Evolutionary conservation across 2,888 invertebrate species (phyloP).

Genomic region (Athetis lepigone): DNA sequence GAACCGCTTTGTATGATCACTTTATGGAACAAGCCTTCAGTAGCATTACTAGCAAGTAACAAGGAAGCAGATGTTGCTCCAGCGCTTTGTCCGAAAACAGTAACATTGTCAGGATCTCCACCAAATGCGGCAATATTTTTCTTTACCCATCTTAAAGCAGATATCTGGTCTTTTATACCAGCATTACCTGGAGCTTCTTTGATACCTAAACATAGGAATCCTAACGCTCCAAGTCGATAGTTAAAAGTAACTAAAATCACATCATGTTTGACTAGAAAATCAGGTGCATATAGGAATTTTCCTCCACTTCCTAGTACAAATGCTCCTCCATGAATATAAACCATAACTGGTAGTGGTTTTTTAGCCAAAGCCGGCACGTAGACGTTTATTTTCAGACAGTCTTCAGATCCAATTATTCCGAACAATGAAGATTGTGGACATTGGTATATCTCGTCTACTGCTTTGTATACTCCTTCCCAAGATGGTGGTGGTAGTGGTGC

Average conservation of each 20-base stretch:
- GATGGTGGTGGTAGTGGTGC: conserved; percentile 82
- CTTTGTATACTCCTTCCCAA: conserved; percentile 83
- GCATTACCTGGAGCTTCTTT: conserved; percentile 86
- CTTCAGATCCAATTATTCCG: conserved; percentile 78
- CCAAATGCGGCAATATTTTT: conserved; percentile 85
- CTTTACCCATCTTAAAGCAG: conserved; percentile 85
- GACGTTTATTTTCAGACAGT: conserved; percentile 83
- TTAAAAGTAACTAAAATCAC: conserved; percentile 85
- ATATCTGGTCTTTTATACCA: conserved; percentile 84
- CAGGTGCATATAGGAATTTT: conserved; percentile 80
- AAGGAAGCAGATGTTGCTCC: conserved; percentile 80
- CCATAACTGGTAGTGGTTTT: conserved; percentile 82
- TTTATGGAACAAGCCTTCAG: conserved; percentile 80
- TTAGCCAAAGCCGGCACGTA: conserved; percentile 76
- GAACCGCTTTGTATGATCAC: conserved; percentile 85
- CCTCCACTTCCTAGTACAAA: conserved; percentile 83
- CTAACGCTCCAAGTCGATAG: conserved; percentile 83
- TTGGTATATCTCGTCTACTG: conserved; percentile 76
- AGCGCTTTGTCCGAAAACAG: conserved; percentile 86
- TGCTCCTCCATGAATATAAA: conserved; percentile 85
- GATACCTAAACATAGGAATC: conserved; percentile 83
- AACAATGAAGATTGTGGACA: conserved; percentile 76
- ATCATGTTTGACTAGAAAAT: conserved; percentile 80
- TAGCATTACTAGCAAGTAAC: conserved; percentile 75
- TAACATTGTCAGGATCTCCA: conserved; percentile 84